These are phyloP conservation scores for Oligia strigilis DNA, from an alignment of 2,888 invertebrate species.

Conservation along the genomic window DNA sequence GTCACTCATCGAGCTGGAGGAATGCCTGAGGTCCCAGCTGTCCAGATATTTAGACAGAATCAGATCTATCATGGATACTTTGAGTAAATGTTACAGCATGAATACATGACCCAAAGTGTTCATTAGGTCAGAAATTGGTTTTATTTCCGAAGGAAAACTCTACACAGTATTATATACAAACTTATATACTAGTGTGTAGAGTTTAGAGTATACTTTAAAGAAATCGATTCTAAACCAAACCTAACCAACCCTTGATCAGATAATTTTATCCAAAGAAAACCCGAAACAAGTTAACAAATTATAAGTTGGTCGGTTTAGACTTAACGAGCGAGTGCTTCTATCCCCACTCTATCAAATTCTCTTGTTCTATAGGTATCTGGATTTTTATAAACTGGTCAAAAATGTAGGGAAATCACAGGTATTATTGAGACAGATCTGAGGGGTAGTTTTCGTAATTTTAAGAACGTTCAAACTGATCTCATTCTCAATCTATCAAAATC, in stretches of 20 bases:
- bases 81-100: conserved; percentile 75
- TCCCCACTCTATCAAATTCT: not conserved
- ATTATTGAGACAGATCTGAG: not conserved
- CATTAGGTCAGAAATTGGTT: not conserved
- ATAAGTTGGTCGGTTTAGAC: not conserved
- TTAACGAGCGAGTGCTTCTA: not conserved
- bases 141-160: not conserved
- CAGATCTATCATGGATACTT: conserved; percentile 67
- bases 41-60: conserved; percentile 72
- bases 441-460: not conserved
- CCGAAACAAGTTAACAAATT: not conserved
- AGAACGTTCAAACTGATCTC: no score
- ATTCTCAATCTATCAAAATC: no score
- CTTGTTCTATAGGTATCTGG: not conserved
- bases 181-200: no score
- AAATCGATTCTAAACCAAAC: not conserved
- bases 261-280: no score
- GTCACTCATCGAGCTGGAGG: conserved; percentile 68
- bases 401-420: not conserved
- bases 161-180: not conserved
- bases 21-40: conserved; percentile 72
- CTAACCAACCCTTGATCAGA: not conserved
- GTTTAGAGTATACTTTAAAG: no score
- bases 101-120: conserved; percentile 19
- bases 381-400: no score